These are phyloP conservation scores for Theristus sp. DNA, from an alignment of 2,888 invertebrate genomes.

Conservation along the genomic window DNA sequence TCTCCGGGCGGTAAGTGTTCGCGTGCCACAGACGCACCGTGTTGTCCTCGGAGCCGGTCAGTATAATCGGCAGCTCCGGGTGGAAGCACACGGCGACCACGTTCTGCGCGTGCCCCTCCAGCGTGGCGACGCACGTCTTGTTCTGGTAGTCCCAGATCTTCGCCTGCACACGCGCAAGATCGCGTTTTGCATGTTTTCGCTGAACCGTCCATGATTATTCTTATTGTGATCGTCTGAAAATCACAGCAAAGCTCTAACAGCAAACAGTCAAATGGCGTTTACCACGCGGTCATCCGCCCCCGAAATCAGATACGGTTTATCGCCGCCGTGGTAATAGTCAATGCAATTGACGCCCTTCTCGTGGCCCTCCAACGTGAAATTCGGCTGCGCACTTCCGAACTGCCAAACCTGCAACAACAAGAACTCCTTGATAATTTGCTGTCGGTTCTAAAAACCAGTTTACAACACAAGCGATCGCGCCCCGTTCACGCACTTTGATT, in stretches of 20 bases:
- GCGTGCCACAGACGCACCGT: constrained; percentile 88
- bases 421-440: too few species aligned
- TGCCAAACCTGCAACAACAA: constrained; percentile 65
- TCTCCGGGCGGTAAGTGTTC: constrained; percentile 81
- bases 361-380: constrained; percentile 90
- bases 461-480: not conserved
- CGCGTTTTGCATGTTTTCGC: not conserved
- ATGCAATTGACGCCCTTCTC: constrained; percentile 98
- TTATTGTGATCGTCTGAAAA: too few species aligned
- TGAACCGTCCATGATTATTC: not conserved
- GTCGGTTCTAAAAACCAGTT: not conserved
- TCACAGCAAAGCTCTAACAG: not conserved
- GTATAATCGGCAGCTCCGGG: constrained; percentile 83
- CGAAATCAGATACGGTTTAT: constrained; percentile 94
- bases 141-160: constrained; percentile 99
- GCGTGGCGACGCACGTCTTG: constrained; percentile 93
- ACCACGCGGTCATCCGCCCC: constrained; percentile 74
- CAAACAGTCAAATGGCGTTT: too few species aligned
- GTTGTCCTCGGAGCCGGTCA: constrained; percentile 67
- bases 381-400: constrained; percentile 82
- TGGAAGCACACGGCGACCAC: constrained; percentile 78
- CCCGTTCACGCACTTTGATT: constrained; percentile 52
- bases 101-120: constrained; percentile 91
- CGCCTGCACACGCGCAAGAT: constrained; percentile 38
- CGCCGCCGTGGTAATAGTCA: constrained; percentile 95